Evolutionary conservation across 2,797 vertebrate species (phyloP).

Genomic region (Protonibea diacanthus): DNA sequence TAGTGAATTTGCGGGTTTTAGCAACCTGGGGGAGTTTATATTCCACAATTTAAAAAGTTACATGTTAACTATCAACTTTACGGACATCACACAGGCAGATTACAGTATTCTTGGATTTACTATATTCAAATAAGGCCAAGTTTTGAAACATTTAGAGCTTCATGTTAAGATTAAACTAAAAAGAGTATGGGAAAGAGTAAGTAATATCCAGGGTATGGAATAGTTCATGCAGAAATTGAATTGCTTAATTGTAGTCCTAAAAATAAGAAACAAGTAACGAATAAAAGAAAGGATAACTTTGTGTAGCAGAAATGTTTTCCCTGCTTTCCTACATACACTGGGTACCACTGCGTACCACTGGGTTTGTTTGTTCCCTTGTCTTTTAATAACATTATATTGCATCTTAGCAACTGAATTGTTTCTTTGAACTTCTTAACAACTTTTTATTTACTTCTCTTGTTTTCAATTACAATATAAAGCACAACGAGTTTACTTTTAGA

Average conservation of each 20-base stretch:
- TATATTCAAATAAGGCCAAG: no score
- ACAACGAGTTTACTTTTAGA: background rate
- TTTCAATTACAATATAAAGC: background rate
- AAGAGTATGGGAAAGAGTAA: no score
- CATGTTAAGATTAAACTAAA: no score
- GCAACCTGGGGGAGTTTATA: background rate
- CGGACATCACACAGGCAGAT: background rate
- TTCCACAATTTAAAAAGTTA: background rate
- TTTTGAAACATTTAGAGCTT: background rate
- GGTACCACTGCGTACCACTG: no score
- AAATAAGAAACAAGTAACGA: no score
- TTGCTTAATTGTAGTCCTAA: no score
- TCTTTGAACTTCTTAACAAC: background rate
- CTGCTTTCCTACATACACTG: no score
- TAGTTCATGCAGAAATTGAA: no score
- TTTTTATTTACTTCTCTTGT: background rate
- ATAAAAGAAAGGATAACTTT: no score
- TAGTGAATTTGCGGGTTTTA: background rate
- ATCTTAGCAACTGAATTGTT: background rate
- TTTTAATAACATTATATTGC: background rate
- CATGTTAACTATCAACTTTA: background rate
- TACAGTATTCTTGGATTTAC: background rate
- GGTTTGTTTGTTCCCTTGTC: no score
- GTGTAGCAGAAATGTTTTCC: no score
- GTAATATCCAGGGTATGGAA: no score